A percentile compares a stretch with the other conserved stretches of the same genome.
phyloP scores from a whole-genome alignment of 2,113 vertebrate species.

The Anguilla japonica region DNA sequence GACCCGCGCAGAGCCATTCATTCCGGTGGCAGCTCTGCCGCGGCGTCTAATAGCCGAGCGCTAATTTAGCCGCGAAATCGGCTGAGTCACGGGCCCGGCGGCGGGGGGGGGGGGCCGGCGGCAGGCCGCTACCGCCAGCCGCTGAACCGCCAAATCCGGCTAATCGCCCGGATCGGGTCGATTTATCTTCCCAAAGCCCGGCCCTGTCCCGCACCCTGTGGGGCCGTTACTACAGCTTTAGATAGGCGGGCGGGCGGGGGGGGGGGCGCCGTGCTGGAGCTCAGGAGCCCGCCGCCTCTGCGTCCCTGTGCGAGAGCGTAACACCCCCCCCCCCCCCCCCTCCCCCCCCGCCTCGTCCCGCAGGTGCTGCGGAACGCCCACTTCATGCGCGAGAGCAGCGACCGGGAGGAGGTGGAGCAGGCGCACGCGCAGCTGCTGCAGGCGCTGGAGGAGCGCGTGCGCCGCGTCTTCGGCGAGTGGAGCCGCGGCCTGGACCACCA shows the following conservation, averaged over 20 bases:
- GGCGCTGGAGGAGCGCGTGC: conserved; percentile 74
- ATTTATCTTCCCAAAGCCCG: neutral
- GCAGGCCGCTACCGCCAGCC: neutral
- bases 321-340: too few species aligned
- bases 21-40: too few species aligned
- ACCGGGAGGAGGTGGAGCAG: conserved; percentile 59
- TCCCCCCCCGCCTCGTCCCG: conserved; percentile 42
- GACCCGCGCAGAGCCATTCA: neutral
- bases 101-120: neutral
- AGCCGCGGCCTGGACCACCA: conserved; percentile 70
- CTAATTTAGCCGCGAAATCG: neutral
- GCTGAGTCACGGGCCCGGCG: neutral
- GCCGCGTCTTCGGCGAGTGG: conserved; percentile 79
- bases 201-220: neutral
- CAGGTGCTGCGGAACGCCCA: conserved; percentile 70
- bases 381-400: conserved; percentile 69
- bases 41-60: too few species aligned
- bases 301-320: too few species aligned
- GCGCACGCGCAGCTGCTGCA: conserved; percentile 65
- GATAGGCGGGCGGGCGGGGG: neutral
- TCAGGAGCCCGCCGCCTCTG: neutral
- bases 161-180: neutral
- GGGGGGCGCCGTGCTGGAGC: neutral
- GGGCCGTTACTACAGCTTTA: neutral
- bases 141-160: neutral